phyloP scores from a whole-genome alignment of 1,140 invertebrate genomes.

The Drosophila takahashii region DNA sequence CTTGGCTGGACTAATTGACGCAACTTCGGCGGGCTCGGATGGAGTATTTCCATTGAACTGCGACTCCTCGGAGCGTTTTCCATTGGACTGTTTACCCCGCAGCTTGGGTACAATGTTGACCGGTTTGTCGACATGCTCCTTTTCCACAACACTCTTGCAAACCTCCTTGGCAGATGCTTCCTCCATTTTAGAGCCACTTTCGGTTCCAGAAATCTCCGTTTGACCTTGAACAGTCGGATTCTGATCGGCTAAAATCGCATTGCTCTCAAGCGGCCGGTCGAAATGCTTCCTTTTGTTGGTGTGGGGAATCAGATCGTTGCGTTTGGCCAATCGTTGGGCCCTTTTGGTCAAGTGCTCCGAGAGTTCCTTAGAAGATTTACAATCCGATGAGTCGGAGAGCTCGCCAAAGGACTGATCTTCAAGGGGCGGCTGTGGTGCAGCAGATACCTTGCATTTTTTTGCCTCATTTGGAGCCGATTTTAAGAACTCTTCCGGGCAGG shows the following conservation, averaged over 20 bases:
- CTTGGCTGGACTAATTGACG: slow-evolving; percentile 5
- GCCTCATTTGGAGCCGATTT: slow-evolving; percentile 24
- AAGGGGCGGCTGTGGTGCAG: neutral
- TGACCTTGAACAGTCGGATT: slow-evolving; percentile 9
- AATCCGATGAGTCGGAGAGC: slow-evolving; percentile 67
- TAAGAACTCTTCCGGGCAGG: slow-evolving; percentile 21
- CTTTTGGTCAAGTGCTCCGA: slow-evolving; percentile 65
- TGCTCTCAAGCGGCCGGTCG: slow-evolving; percentile 48
- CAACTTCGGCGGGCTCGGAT: slow-evolving; percentile 15
- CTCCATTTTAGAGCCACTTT: slow-evolving; percentile 9
- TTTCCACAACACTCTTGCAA: slow-evolving; percentile 25
- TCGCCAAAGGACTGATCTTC: slow-evolving; percentile 49
- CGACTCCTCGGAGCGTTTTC: slow-evolving; percentile 58
- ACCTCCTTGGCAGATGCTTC: slow-evolving; percentile 20
- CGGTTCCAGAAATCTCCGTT: slow-evolving; percentile 1
- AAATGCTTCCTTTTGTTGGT: slow-evolving; percentile 78
- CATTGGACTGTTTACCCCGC: slow-evolving; percentile 84
- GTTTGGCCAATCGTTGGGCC: slow-evolving; percentile 70
- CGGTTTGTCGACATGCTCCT: slow-evolving; percentile 49
- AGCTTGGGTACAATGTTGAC: slow-evolving; percentile 83
- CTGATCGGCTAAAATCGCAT: slow-evolving; percentile 3
- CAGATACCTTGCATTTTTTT: slow-evolving; percentile 43
- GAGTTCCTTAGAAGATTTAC: slow-evolving; percentile 48
- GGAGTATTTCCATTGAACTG: slow-evolving; percentile 13
- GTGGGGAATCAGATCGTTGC: slow-evolving; percentile 78